Conservation (phyloP, 1,140 invertebrate species). For the Lethrus apterus region DNA sequence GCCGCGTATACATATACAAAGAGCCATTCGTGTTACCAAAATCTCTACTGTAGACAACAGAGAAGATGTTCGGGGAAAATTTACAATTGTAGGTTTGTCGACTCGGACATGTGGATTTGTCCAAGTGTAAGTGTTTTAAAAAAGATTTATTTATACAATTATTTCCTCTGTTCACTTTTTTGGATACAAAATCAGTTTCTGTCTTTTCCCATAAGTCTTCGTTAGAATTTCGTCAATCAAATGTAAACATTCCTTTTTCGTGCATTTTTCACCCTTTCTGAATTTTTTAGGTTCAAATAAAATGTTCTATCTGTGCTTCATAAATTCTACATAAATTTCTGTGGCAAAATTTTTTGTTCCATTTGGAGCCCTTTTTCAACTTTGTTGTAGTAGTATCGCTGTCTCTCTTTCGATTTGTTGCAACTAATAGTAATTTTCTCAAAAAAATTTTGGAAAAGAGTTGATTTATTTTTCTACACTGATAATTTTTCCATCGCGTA, state of each 20-base stretch:
- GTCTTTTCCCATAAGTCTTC: too few relatives aligned
- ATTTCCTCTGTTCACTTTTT: too few relatives aligned
- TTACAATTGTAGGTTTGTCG: constrained; percentile 66
- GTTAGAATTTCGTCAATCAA: too few relatives aligned
- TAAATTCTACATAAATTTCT: too few relatives aligned
- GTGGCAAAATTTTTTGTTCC: constrained; percentile 3
- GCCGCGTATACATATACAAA: constrained; percentile 59
- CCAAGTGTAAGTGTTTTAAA: constrained; percentile 49
- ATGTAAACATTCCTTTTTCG: background rate
- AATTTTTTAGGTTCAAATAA: constrained; percentile 40
- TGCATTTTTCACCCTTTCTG: too few relatives aligned
- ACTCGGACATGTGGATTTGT: constrained; percentile 78
- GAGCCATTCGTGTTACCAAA: constrained; percentile 60
- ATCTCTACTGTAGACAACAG: constrained; percentile 59
- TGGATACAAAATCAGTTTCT: too few relatives aligned
- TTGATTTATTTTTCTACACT: background rate
- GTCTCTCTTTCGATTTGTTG: background rate
- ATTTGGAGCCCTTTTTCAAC: background rate
- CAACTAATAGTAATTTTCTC: background rate
- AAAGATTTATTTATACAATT: too few relatives aligned
- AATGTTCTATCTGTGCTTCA: too few relatives aligned
- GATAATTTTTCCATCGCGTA: background rate
- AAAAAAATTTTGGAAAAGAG: background rate
- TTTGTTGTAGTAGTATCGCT: background rate
- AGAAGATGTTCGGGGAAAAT: constrained; percentile 60